Conservation (phyloP, 2,888 invertebrate genomes). For the Eupithecia vulgata region DNA sequence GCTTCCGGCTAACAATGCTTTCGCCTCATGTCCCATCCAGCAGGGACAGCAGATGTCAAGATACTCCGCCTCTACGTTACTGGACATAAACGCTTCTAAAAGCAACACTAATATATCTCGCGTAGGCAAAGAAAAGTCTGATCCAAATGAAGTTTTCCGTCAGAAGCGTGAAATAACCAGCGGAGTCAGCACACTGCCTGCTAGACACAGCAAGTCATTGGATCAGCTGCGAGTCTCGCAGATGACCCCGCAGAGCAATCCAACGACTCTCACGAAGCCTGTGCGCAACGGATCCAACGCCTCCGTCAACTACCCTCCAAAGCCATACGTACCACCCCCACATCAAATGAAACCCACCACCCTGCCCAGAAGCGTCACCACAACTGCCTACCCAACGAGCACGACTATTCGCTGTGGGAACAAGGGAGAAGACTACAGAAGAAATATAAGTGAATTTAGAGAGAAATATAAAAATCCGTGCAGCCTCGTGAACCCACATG, state of each 20-base stretch:
- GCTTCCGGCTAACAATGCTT: constrained; percentile 73
- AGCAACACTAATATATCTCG: constrained; percentile 61
- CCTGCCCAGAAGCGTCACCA: constrained; percentile 78
- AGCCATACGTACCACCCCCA: constrained; percentile 70
- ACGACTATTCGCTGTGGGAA: constrained; percentile 72
- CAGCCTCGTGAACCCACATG: constrained; percentile 67
- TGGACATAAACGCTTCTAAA: constrained; percentile 75
- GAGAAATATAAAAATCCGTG: constrained; percentile 86
- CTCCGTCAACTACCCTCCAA: constrained; percentile 78
- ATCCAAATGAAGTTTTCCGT: constrained; percentile 64
- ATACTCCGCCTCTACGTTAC: constrained; percentile 85
- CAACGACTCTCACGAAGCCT: constrained; percentile 68
- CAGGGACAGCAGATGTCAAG: constrained; percentile 81
- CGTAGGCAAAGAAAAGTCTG: constrained; percentile 62
- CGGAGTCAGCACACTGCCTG: constrained; percentile 84
- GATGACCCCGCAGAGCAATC: constrained; percentile 65
- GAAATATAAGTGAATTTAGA: constrained; percentile 85
- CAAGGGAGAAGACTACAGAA: constrained; percentile 83
- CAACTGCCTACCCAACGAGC: constrained; percentile 75
- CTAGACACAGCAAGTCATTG: constrained; percentile 91
- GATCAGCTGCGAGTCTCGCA: constrained; percentile 88
- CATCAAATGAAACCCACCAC: constrained; percentile 79
- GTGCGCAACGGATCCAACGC: constrained; percentile 71
- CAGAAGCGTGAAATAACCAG: constrained; percentile 75
- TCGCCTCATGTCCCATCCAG: constrained; percentile 74